Base-by-base conservation (phyloP, 2,888 invertebrate genomes). In the Trachelus troglodyta region DNA sequence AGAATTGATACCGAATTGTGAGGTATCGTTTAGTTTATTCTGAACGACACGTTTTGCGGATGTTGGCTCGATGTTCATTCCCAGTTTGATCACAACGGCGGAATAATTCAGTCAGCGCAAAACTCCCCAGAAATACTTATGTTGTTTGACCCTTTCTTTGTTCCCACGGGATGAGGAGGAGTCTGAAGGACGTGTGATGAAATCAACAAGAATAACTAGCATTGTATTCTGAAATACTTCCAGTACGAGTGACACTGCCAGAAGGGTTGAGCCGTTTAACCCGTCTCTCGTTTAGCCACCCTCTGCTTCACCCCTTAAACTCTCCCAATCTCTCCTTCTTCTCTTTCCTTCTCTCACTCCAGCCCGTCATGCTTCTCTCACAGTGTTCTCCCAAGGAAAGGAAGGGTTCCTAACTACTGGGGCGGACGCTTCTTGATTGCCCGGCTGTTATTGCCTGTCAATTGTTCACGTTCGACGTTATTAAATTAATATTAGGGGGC, bases 181-280 rank as follows among this genome's bases (percentile, higher is more conserved):
- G 56, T 23, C 56, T 23, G 23, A 56, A 56, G 87, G 85, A 89
- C 88, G 88, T 87, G 89, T 87, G 89, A 90, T 90, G 90, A 90
- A 91, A 91, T 91, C 91, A 91, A 90, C 91, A 89, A 87, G 90
- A 91, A 90, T 89, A 91, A 90, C 88, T 85, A 86, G 83, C 83
- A 86, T 88, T 88, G 87, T 89, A 84, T 77, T 80, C 77, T 85
- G 73, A 82, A 81, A 85, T 88, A 89, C 88, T 90, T 78, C 85
- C 85, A 82, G 83, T 87, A 83, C 86, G 87, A 91, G 88, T 91
- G 91, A 91, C 91, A 90, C 87, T 85, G 86, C 85, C 87, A 86
- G 85, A 81, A 90, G 91, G 91, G 91, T 90, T 90, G 86, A 85
- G 85, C 34, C 34, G 34, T 31, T 30, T 30, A 74, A 30, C 74